Evolutionary conservation across 2,797 vertebrate species (phyloP).

Genomic region (Thamnophis elegans): DNA sequence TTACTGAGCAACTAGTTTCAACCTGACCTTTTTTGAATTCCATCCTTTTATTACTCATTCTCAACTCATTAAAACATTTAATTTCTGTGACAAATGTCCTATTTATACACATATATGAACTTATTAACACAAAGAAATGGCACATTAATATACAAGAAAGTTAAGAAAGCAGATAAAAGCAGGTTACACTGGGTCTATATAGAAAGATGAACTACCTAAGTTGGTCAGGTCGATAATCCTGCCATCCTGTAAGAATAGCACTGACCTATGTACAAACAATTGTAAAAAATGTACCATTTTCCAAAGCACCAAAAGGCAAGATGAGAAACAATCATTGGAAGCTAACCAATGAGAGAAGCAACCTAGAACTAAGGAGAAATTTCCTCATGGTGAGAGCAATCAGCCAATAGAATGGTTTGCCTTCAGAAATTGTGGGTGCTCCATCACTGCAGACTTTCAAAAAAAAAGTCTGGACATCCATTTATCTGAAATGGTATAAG

Average conservation of each 20-base stretch:
- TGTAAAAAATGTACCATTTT: background rate
- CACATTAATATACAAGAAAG: background rate
- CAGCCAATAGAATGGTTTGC: background rate
- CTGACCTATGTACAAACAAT: background rate
- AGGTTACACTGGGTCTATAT: background rate
- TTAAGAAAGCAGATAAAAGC: background rate
- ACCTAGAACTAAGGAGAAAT: background rate
- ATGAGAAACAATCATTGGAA: background rate
- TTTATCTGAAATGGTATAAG: background rate
- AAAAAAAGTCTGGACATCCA: background rate
- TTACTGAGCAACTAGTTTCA: conserved; percentile 54
- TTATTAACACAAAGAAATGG: background rate
- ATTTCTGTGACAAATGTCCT: conserved; percentile 27
- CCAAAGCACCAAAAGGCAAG: background rate
- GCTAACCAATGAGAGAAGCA: background rate
- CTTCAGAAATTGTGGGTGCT: background rate
- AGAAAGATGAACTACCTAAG: background rate
- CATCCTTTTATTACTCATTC: conserved; percentile 43
- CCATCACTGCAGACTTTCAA: background rate
- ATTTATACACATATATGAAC: background rate
- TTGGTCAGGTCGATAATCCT: background rate
- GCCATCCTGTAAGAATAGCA: background rate
- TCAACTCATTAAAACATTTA: conserved; percentile 46
- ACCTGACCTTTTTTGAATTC: conserved; percentile 57
- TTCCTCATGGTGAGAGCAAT: background rate